Base-by-base conservation (phyloP, 2,888 invertebrate species). In the Synergus laeviventris region DNA sequence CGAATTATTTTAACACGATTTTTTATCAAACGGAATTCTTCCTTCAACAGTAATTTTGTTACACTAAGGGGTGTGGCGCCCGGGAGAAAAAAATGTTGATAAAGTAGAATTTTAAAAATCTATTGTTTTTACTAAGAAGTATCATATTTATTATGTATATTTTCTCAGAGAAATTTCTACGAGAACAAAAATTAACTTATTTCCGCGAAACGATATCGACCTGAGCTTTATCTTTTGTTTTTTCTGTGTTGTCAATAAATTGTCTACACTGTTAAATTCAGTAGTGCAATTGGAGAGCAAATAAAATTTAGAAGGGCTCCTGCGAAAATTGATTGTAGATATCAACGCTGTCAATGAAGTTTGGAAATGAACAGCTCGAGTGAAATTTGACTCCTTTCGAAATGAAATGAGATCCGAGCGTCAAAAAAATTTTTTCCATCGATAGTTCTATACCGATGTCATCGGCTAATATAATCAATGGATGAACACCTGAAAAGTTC, bases 371-470 rank as follows among this genome's bases (percentile, higher is more conserved):
- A 49, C 1, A 49, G 45, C 31, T 36, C n/a, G 45, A 70, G 31
- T n/a, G 70, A 66, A 70, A 49, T 70, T 45, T 31, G 70, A 70
- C n/a, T 21, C n/a, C 1, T 49, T 16, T 36, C n/a, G 45, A 70
- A 70, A 36, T 70, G 49, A n/a, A 45, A 70, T 31, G 45, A 24
- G 49, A 70, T 16, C 11, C 31, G n/a, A n/a, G 21, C 70, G 31
- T 45, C 49, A n/a, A 70, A 70, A 70, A 11, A 36, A 36, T 45
- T 62, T 36, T n/a, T 38, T 62, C n/a, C 21, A 1, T 56, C 14
- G 9, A 36, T 12, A 31, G 31, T 70, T 49, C 36, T n/a, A 31
- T 31, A 31, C 31, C 14, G 49, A 31, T 70, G 49, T 70, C 70
- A 49, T 49, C 31, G 49, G 12, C 4, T 11, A 56, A 56, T 9